A percentile compares a stretch with the other conserved stretches of the same genome.
Conservation (phyloP, 2,113 vertebrate genomes). For the Takifugu flavidus region DNA sequence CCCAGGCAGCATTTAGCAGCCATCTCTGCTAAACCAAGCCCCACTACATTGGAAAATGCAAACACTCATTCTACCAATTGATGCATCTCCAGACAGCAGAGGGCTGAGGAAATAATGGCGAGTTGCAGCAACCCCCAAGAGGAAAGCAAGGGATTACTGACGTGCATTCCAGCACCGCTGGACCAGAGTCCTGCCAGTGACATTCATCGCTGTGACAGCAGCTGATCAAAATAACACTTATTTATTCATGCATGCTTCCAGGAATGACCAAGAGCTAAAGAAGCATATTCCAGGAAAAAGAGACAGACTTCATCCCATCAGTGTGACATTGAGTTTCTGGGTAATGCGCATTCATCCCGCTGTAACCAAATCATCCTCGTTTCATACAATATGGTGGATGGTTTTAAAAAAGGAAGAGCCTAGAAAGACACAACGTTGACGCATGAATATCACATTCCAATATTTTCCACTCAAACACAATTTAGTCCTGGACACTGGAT, state of each 20-base stretch:
- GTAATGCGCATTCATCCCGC: conserved; percentile 54
- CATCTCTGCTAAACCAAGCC: neutral
- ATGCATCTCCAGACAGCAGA: conserved; percentile 35
- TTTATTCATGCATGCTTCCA: conserved; percentile 66
- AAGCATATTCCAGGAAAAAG: conserved; percentile 54
- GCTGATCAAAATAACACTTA: conserved; percentile 66
- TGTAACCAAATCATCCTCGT: conserved; percentile 49
- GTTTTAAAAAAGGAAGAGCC: conserved; percentile 23
- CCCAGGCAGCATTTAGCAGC: conserved; percentile 2
- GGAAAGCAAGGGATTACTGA: conserved; percentile 39
- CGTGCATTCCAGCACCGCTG: conserved; percentile 63
- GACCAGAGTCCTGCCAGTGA: conserved; percentile 42
- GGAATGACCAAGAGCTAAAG: conserved; percentile 52
- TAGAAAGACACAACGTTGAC: conserved; percentile 32
- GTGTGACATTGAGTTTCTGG: conserved; percentile 60
- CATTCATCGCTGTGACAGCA: conserved; percentile 55
- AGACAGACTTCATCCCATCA: conserved; percentile 38
- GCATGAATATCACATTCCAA: conserved; percentile 37
- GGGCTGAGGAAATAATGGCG: conserved; percentile 58
- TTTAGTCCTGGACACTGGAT: conserved; percentile 24
- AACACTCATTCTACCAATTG: conserved; percentile 27
- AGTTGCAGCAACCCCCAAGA: conserved; percentile 58
- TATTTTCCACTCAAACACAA: conserved; percentile 38
- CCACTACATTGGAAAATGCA: neutral
- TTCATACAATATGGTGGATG: conserved; percentile 43